Conservation (phyloP, 2,888 invertebrate genomes). For the Parascotia fuliginaria region DNA sequence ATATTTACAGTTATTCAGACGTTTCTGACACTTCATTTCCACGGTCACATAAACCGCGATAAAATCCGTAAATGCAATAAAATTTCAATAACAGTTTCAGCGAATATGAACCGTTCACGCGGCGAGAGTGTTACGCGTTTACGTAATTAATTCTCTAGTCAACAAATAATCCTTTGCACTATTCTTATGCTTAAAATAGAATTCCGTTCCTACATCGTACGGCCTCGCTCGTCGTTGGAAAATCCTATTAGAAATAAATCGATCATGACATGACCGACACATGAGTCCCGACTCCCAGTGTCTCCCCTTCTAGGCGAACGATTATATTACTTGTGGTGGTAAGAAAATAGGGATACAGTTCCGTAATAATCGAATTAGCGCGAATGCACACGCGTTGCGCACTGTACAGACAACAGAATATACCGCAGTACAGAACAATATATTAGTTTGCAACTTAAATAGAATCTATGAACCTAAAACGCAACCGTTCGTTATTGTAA, state of each 20-base stretch:
- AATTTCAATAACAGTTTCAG: not conserved
- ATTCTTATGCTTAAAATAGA: slow-evolving; percentile 33
- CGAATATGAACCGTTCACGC: not conserved
- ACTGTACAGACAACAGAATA: slow-evolving; percentile 14
- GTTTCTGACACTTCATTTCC: not conserved
- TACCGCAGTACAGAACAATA: not conserved
- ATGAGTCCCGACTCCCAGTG: slow-evolving; percentile 22
- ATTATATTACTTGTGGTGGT: slow-evolving; percentile 32
- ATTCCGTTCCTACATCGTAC: slow-evolving; percentile 27
- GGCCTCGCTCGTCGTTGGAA: slow-evolving; percentile 29
- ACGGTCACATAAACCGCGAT: slow-evolving; percentile 1
- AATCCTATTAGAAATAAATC: slow-evolving; percentile 46
- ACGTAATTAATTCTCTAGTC: slow-evolving; percentile 11
- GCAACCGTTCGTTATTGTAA: not conserved
- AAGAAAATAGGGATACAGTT: slow-evolving; percentile 39
- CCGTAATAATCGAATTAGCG: slow-evolving; percentile 41
- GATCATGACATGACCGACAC: slow-evolving; percentile 36
- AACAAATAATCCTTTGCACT: slow-evolving; percentile 14
- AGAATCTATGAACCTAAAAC: slow-evolving; percentile 1
- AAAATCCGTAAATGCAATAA: not conserved
- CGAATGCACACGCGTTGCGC: slow-evolving; percentile 19
- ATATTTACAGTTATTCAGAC: not conserved
- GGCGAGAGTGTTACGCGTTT: not conserved
- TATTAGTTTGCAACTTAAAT: slow-evolving; percentile 21
- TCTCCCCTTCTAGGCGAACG: slow-evolving; percentile 23